Evolutionary conservation across 2,113 vertebrate species (phyloP), one percentile per base, ranked within the genome.

Genomic region (Fulmarus glacialis): DNA sequence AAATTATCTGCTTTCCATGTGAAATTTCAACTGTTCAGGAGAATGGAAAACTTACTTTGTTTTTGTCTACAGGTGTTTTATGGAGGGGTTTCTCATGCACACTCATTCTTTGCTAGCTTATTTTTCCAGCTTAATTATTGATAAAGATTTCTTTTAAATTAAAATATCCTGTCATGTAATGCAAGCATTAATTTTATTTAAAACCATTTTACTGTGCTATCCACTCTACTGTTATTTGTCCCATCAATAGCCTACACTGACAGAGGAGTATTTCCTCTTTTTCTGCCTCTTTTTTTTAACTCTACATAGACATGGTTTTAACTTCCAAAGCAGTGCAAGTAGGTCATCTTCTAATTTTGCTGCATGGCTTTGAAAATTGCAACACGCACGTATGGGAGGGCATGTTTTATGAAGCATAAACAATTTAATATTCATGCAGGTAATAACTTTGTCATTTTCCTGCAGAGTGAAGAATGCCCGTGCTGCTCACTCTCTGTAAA

Each of bases 391-490:
- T 73, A 30, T 14, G 15, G 7, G 34, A 56, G 8, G 27, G 9
- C 2, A 48, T 34, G 14, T n/a, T 70, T 93, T 72, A 60, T 64
- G 43, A 79, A 56, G 22, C 18, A 24, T 29, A 66, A 83, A n/a
- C 7, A 19, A 50, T 48, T 73, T 50, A 38, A 62, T 18, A 22
- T 62, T 62, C 22, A 77, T 50, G 19, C 13, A 32, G 9, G 19
- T 68, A 75, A 82, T 53, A 66, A 43, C 23, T 40, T 82, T 68
- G 9, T 55, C 7, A 47, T 71, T 95, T 77, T 86, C 47, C 42
- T 87, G 64, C 90, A 97, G 96, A 56, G 18, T n/a, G 94, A 97
- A 64, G 96, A 97, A 93, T 97, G 95, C 8, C 97, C 97, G 0
- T 97, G 96, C 80, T 92, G 34, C 34, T 95, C 27, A 15, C 60